Conservation (phyloP, 2,888 invertebrate species). For the Drosophila stalkeri region DNA sequence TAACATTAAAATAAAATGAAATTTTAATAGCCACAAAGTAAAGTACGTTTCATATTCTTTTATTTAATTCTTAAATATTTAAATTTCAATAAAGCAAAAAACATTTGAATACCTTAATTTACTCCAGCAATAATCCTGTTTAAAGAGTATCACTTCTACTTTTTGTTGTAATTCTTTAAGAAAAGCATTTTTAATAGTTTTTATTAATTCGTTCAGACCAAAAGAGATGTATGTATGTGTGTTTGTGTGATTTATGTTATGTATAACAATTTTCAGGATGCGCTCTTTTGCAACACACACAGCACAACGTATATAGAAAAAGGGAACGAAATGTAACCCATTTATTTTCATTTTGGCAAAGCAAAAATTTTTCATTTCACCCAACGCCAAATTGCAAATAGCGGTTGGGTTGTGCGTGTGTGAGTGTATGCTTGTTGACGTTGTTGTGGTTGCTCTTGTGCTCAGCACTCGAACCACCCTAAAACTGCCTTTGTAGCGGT, state of each 20-base stretch:
- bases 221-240: not conserved
- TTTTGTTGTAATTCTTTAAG: not conserved
- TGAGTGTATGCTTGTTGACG: conserved; percentile 2
- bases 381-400: conserved; percentile 60
- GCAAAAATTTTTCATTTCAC: conserved; percentile 46
- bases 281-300: not conserved
- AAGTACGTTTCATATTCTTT: no score
- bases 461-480: conserved; percentile 19
- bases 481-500: conserved; percentile 57
- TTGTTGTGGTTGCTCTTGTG: conserved; percentile 14
- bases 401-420: conserved; percentile 26
- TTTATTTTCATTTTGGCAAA: conserved; percentile 71
- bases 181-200: not conserved
- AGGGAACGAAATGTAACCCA: conserved; percentile 44
- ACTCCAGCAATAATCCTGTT: not conserved
- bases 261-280: conserved; percentile 13
- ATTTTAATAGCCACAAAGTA: no score
- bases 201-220: not conserved
- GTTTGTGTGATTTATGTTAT: not conserved
- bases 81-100: not conserved
- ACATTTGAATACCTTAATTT: not conserved
- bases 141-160: not conserved
- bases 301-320: conserved; percentile 1
- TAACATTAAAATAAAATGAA: no score
- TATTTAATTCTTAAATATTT: no score